phyloP scores from a whole-genome alignment of 2,113 vertebrate species.

The Connochaetes taurinus region DNA sequence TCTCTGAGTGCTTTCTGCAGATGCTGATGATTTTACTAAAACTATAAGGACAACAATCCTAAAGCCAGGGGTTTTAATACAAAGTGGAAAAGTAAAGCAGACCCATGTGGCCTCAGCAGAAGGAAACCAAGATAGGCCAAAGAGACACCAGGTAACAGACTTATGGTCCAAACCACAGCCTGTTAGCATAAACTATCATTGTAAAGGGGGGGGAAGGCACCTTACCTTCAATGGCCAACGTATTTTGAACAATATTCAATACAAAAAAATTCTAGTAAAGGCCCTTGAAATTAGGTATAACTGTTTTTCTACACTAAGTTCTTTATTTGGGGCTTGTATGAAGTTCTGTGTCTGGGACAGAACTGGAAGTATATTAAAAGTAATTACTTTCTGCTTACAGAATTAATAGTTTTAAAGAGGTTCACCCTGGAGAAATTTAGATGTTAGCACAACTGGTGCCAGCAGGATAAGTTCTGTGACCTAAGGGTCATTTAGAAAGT shows the following conservation, averaged over 20 bases:
- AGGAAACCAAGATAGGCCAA: background rate
- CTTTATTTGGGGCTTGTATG: background rate
- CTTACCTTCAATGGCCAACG: background rate
- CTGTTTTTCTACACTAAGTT: background rate
- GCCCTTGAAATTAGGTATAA: background rate
- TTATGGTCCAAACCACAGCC: background rate
- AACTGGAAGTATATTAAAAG: background rate
- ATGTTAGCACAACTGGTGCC: background rate
- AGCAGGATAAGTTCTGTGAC: background rate
- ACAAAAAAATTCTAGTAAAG: background rate
- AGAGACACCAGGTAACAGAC: background rate
- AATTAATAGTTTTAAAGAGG: background rate
- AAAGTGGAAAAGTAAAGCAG: background rate
- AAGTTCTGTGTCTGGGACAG: background rate
- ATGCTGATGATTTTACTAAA: background rate
- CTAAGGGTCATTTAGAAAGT: background rate
- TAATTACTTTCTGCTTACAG: background rate
- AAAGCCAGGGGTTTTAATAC: background rate
- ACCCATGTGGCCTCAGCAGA: background rate
- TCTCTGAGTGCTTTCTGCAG: background rate
- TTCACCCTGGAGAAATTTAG: background rate
- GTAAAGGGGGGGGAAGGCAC: background rate
- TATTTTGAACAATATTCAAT: background rate
- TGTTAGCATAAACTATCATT: background rate
- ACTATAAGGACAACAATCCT: background rate